Evolutionary conservation across 1,140 invertebrate genomes (phyloP).

Genomic region (Halesus radiatus): DNA sequence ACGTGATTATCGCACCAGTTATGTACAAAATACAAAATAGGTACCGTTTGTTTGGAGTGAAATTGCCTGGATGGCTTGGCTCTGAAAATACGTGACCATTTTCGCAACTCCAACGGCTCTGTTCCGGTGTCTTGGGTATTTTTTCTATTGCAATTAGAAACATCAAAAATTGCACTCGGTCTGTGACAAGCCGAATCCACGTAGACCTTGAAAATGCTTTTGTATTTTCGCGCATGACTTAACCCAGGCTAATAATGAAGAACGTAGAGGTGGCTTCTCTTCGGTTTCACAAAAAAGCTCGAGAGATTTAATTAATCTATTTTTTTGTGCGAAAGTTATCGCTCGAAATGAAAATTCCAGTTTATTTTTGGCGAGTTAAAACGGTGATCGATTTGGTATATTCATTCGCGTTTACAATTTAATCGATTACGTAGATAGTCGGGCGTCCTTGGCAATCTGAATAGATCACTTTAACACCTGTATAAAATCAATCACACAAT

Average conservation of each 20-base stretch:
- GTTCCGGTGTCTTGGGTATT: slow-evolving; percentile 49
- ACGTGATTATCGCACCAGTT: neutral
- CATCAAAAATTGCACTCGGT: slow-evolving; percentile 47
- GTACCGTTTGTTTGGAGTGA: slow-evolving; percentile 9
- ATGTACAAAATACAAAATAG: neutral
- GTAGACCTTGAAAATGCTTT: slow-evolving; percentile 53
- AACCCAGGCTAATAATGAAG: neutral
- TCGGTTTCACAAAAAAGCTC: neutral
- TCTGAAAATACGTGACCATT: slow-evolving; percentile 42
- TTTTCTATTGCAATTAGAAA: slow-evolving; percentile 42
- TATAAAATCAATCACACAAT: too few relatives aligned
- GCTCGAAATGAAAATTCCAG: too few relatives aligned
- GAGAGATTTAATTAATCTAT: neutral
- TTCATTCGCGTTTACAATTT: too few relatives aligned
- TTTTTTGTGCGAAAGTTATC: neutral
- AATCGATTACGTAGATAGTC: too few relatives aligned
- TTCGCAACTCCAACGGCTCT: slow-evolving; percentile 33
- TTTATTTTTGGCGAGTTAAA: too few relatives aligned
- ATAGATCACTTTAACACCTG: too few relatives aligned
- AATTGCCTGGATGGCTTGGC: too few relatives aligned
- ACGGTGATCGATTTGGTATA: too few relatives aligned
- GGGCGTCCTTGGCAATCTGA: too few relatives aligned
- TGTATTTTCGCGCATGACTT: slow-evolving; percentile 54
- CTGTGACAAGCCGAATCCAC: slow-evolving; percentile 47
- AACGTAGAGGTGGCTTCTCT: slow-evolving; percentile 9